Percentiles rank a stretch among this genome's conserved stretches.
Conservation (phyloP, 2,797 vertebrate genomes). For the Sebastes kiyomatsui region DNA sequence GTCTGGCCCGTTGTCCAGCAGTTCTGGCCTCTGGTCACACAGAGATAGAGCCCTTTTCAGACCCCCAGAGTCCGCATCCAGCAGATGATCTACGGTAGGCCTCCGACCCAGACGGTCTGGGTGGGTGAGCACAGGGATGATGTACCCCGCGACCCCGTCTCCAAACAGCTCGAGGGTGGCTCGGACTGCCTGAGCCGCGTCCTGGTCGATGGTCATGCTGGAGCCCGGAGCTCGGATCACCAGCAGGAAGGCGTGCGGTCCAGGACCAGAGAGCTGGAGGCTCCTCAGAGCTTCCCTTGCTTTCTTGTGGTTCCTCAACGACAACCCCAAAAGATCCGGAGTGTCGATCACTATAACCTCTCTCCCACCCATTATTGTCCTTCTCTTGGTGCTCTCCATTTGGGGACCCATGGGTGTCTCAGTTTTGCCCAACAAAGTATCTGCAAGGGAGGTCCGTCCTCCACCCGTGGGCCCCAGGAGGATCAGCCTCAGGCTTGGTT, state of each 20-base stretch:
- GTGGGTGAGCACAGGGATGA: conserved; percentile 70
- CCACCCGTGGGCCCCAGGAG: conserved; percentile 66
- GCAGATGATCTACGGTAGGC: conserved; percentile 41
- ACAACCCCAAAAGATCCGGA: conserved; percentile 69
- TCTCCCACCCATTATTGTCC: conserved; percentile 36
- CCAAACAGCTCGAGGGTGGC: conserved; percentile 62
- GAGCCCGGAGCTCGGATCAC: conserved; percentile 55
- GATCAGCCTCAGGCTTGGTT: conserved; percentile 66
- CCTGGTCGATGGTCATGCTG: not conserved
- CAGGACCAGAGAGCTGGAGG: conserved; percentile 72
- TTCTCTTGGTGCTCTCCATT: conserved; percentile 51
- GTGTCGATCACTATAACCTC: conserved; percentile 71
- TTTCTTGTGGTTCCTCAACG: conserved; percentile 39
- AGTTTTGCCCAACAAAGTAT: conserved; percentile 56
- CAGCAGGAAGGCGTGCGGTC: conserved; percentile 76
- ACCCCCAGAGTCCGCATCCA: conserved; percentile 41
- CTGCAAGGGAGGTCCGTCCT: conserved; percentile 52
- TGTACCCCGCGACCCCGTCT: conserved; percentile 23
- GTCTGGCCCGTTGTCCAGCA: conserved; percentile 58
- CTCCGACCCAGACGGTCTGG: conserved; percentile 26
- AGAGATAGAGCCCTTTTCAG: conserved; percentile 45
- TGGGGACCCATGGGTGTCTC: not conserved
- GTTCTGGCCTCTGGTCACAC: conserved; percentile 65
- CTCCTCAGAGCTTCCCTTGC: conserved; percentile 74
- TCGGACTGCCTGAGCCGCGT: conserved; percentile 24